Conservation (phyloP, 2,797 vertebrate genomes). For the Mormyrops boulengeri region DNA sequence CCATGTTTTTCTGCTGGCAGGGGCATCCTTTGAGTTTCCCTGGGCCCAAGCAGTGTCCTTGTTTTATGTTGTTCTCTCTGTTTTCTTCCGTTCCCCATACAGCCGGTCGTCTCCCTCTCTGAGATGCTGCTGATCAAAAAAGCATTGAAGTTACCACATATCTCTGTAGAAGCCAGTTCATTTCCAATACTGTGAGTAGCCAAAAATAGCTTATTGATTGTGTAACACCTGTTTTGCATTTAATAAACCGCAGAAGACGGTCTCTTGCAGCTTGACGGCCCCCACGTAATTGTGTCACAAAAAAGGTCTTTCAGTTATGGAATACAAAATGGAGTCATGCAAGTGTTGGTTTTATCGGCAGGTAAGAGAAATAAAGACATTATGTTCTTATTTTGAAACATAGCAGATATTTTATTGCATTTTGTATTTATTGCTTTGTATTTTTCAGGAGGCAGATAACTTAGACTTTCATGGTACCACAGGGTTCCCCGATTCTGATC, state of each 20-base stretch:
- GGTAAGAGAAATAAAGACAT: neutral
- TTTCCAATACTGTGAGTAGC: neutral
- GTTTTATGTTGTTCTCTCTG: neutral
- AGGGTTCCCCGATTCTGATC: neutral
- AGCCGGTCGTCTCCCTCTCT: neutral
- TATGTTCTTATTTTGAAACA: neutral
- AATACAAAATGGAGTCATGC: neutral
- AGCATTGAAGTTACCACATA: neutral
- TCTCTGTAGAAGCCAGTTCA: neutral
- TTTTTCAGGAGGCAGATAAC: neutral
- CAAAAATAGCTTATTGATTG: constrained; percentile 3
- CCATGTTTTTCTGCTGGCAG: neutral
- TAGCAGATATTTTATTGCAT: neutral
- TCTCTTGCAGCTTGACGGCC: neutral
- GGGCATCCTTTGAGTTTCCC: neutral
- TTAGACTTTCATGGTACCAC: neutral
- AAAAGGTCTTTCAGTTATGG: neutral
- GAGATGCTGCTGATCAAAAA: neutral
- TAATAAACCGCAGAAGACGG: neutral
- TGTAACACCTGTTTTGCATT: constrained; percentile 11
- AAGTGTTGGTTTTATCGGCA: neutral
- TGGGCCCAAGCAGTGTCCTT: neutral
- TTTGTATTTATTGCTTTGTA: neutral
- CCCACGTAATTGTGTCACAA: neutral
- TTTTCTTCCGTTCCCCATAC: neutral